Conservation (phyloP, 2,113 vertebrate genomes). For the Atherinomorus stipes region DNA sequence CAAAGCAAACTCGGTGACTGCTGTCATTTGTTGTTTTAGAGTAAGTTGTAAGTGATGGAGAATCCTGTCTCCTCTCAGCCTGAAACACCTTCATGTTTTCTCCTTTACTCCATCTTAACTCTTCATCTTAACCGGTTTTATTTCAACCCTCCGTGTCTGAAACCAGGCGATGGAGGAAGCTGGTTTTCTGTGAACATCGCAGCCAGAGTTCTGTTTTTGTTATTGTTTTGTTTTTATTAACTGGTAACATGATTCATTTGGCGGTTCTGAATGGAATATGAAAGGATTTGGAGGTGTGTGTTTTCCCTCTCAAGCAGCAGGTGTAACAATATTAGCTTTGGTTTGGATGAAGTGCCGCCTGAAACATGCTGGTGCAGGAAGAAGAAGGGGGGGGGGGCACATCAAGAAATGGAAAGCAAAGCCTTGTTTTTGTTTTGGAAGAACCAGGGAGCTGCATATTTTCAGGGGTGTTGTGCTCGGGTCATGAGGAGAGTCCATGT, state of each 20-base stretch:
- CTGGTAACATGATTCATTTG: slow-evolving; percentile 30
- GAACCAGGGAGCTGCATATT: slow-evolving; percentile 18
- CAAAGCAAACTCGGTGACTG: no score
- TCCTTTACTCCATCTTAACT: no score
- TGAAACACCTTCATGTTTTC: no score
- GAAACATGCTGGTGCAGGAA: slow-evolving; percentile 33
- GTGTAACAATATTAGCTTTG: slow-evolving; percentile 82
- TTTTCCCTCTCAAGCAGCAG: slow-evolving; percentile 58
- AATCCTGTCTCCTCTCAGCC: no score
- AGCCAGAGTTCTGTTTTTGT: neutral
- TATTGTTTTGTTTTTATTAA: no score
- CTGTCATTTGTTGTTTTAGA: no score
- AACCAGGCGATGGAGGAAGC: slow-evolving; percentile 27
- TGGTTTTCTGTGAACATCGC: slow-evolving; percentile 15
- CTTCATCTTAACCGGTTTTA: no score
- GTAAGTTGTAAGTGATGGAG: no score
- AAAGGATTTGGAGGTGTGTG: slow-evolving; percentile 48
- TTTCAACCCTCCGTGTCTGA: neutral
- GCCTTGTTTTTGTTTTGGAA: slow-evolving; percentile 52
- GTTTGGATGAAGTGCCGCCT: slow-evolving; percentile 70
- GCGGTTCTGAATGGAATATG: slow-evolving; percentile 34
- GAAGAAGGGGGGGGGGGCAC: slow-evolving; percentile 14
- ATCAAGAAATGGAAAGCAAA: slow-evolving; percentile 34
- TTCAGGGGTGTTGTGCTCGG: slow-evolving; percentile 27
- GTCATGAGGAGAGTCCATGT: slow-evolving; percentile 45